These are phyloP conservation scores for Columba janthina DNA, from an alignment of 2,113 vertebrate species.

Conservation along the genomic window DNA sequence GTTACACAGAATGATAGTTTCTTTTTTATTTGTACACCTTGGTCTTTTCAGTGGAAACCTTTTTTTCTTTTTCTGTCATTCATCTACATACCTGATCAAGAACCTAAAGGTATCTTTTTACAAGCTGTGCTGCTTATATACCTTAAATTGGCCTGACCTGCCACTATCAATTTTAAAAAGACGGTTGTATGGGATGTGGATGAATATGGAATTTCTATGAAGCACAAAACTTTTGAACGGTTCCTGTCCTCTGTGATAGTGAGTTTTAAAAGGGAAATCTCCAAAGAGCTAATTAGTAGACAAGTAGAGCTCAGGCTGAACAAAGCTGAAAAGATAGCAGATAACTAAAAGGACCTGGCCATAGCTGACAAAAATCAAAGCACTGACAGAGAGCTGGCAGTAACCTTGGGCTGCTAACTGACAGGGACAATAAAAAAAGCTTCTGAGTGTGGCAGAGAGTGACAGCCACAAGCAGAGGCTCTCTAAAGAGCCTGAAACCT, in stretches of 20 bases:
- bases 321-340: slow-evolving; percentile 90
- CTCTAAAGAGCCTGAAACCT: slow-evolving; percentile 68
- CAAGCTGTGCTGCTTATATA: slow-evolving; percentile 69
- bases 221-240: slow-evolving; percentile 87
- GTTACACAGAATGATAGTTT: slow-evolving; percentile 80
- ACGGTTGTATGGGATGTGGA: slow-evolving; percentile 74
- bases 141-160: slow-evolving; percentile 85
- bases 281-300: slow-evolving; percentile 99
- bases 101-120: slow-evolving; percentile 72
- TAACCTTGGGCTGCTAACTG: slow-evolving; percentile 92
- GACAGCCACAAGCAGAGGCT: slow-evolving; percentile 74
- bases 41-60: slow-evolving; percentile 63
- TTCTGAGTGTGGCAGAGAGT: slow-evolving; percentile 78
- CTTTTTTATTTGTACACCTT: slow-evolving; percentile 74
- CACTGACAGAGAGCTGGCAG: slow-evolving; percentile 89
- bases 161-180: slow-evolving; percentile 86
- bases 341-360: slow-evolving; percentile 90
- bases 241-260: slow-evolving; percentile 87
- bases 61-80: slow-evolving; percentile 67
- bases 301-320: slow-evolving; percentile 93
- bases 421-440: slow-evolving; percentile 90
- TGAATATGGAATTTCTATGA: slow-evolving; percentile 88
- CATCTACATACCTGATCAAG: slow-evolving; percentile 81
- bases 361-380: slow-evolving; percentile 92
- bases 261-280: slow-evolving; percentile 97